Evolutionary conservation across 2,113 vertebrate species (phyloP), one percentile per base, ranked within the genome.

Genomic region (Brachyhypopomus occidentalis): DNA sequence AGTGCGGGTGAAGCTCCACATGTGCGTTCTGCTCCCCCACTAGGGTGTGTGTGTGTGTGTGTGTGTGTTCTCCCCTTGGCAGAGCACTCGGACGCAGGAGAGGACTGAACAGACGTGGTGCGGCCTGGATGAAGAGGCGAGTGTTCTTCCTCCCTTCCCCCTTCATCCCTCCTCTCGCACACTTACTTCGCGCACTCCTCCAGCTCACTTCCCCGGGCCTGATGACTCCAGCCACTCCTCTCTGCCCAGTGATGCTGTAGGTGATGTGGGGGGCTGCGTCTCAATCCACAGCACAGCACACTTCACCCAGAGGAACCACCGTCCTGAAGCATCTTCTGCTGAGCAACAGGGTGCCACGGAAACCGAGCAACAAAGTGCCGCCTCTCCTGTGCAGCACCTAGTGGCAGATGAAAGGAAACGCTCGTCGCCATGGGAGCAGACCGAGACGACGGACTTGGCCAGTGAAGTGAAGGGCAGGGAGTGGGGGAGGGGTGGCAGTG

Each of bases 61-160:
- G 22, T 52, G 48, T 72, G 27, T 41, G 1, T 78, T 22, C 3
- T 0, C 41, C 3, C 78, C n/a, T 14, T 55, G 64, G 58, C 20
- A 93, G 93, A 85, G 38, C 52, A 14, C 56, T n/a, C 4, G 45
- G 2, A 25, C 77, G 4, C 9, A 69, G 1, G n/a, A 52, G 55
- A 2, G 2, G 0, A 79, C 38, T 20, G 86, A 86, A 2, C 78
- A 62, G 72, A 60, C 12, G 5, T 87, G 87, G 83, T 86, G 85
- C 52, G 66, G 83, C 60, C 78, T 89, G 25, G 45, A 69, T 22
- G 66, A 85, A 55, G 87, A 91, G 0, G 86, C 89, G 0, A 19
- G 66, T 73, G 82, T 87, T 1, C 81, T 90, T 56, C 91, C 91
- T 25, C 75, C 70, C 45, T 14, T 1, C 17, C 70, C 79, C 8